Conservation (phyloP, 2,113 vertebrate genomes). For the Xiphophorus hellerii region DNA sequence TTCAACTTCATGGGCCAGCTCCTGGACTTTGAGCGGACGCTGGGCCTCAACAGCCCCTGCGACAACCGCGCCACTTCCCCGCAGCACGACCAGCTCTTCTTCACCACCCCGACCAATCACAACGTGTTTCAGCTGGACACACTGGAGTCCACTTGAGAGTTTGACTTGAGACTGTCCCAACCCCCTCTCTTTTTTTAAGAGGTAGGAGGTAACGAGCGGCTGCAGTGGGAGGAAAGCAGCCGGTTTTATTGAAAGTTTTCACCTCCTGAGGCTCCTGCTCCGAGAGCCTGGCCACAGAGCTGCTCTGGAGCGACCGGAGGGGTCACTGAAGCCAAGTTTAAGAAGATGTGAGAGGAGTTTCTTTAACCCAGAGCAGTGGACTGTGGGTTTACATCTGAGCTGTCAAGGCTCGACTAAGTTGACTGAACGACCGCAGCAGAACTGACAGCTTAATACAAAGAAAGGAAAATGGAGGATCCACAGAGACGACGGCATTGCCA, state of each 20-base stretch:
- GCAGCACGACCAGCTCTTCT: constrained; percentile 92
- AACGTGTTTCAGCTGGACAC: constrained; percentile 97
- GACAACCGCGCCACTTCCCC: constrained; percentile 86
- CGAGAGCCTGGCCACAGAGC: constrained; percentile 45
- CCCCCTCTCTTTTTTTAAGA: constrained; percentile 2
- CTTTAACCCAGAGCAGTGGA: constrained; percentile 31
- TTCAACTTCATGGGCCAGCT: constrained; percentile 99
- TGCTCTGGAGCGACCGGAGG: constrained; percentile 24
- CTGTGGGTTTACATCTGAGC: constrained; percentile 21
- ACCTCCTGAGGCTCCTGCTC: constrained; percentile 49
- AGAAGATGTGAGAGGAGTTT: constrained; percentile 15
- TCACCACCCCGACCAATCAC: constrained; percentile 97
- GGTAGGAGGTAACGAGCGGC: constrained; percentile 34
- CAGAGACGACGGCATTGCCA: constrained; percentile 69
- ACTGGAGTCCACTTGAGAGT: constrained; percentile 94
- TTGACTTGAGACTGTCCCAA: constrained; percentile 9
- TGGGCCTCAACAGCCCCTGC: constrained; percentile 95
- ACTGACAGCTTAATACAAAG: constrained; percentile 81
- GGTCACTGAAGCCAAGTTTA: constrained; percentile 47
- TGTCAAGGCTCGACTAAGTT: constrained; percentile 38
- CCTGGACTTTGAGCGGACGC: constrained; percentile 97
- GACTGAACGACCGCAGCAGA: constrained; percentile 46
- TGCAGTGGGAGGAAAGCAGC: constrained; percentile 47
- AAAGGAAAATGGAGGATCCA: constrained; percentile 67
- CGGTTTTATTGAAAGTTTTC: constrained; percentile 73